A percentile compares a stretch with the other conserved stretches of the same genome.
These are phyloP conservation scores for Xiphophorus maculatus DNA, from an alignment of 2,113 vertebrate species.

Conservation along the genomic window DNA sequence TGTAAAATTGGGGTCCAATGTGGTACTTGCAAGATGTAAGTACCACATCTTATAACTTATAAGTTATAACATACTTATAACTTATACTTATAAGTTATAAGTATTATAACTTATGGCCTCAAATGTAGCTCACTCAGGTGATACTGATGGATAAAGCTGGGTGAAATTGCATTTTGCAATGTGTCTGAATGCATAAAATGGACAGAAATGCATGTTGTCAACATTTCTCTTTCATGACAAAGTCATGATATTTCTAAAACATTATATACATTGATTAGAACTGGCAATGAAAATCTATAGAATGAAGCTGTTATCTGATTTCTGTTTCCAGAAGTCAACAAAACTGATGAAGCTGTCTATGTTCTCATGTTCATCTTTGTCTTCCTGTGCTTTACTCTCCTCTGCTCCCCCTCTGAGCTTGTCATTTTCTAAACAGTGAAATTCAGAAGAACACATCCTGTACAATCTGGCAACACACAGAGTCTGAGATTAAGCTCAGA, in stretches of 20 bases:
- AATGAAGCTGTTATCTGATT: constrained; percentile 19
- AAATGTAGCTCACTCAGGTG: too few relatives aligned
- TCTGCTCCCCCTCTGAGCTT: neutral
- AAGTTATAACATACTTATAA: too few relatives aligned
- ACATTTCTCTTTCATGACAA: too few relatives aligned
- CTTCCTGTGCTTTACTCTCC: neutral
- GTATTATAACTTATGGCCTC: too few relatives aligned
- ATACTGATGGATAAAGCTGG: too few relatives aligned
- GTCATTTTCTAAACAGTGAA: constrained; percentile 7
- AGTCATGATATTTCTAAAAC: too few relatives aligned
- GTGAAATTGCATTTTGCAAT: neutral
- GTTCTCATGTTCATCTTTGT: neutral
- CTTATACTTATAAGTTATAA: too few relatives aligned
- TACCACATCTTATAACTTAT: too few relatives aligned
- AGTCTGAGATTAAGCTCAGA: neutral
- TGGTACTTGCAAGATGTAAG: too few relatives aligned
- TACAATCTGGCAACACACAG: neutral
- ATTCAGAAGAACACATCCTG: constrained; percentile 6
- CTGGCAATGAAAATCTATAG: constrained; percentile 42
- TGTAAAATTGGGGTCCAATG: too few relatives aligned
- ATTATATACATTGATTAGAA: too few relatives aligned
- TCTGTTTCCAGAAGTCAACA: constrained; percentile 4
- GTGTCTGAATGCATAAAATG: neutral
- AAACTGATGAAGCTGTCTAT: constrained; percentile 14
- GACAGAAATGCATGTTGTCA: too few relatives aligned